Base-by-base conservation (phyloP, 2,113 vertebrate genomes). In the Naja naja region DNA sequence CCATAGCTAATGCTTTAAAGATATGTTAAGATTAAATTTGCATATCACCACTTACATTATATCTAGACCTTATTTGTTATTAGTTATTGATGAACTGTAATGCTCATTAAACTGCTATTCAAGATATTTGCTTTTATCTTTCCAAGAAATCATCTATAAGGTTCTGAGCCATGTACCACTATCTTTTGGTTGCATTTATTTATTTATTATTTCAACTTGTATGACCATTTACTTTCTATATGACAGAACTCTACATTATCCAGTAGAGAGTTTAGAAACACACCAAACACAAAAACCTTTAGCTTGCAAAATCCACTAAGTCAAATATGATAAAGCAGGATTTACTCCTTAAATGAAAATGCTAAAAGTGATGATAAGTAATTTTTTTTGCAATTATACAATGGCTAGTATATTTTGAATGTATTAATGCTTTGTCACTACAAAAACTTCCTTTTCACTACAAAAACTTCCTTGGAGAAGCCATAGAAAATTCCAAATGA, bases 1-100 rank as follows among this genome's bases (percentile, higher is more conserved):
- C 16, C 27, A 54, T 91, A 3, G 4, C 1, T 91, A 88, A 47
- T 88, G 8, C 0, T 54, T 25, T 10, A 53, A 27, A 87, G 89
- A 47, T 85, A 89, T 93, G 20, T 54, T 56, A 47, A 93, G 34
- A 0, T 53, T 88, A 90, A 87, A 94, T 94, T 49, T 92, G 86
- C 85, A 3, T 23, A 27, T 8, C 91, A 6, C 3, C 3, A 1
- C 85, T 94, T 16, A 87, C 69, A 39, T 85, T 43, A 56, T 91
- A 20, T 91, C 74, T 25, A 87, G 85, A 2, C 11, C 6, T 64
- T 64, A 0, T 58, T 5, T 85, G 64, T 94, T 55, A 69, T 91
- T 74, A 0, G 0, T 53, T 2, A 0, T 54, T 86, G 20, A 1
- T 64, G 81, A 30, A 39, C 91, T 87, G 69, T 81, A 52, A 22